These are phyloP conservation scores for Rhinogobius similis DNA, from an alignment of 2,113 vertebrate species.

Conservation along the genomic window DNA sequence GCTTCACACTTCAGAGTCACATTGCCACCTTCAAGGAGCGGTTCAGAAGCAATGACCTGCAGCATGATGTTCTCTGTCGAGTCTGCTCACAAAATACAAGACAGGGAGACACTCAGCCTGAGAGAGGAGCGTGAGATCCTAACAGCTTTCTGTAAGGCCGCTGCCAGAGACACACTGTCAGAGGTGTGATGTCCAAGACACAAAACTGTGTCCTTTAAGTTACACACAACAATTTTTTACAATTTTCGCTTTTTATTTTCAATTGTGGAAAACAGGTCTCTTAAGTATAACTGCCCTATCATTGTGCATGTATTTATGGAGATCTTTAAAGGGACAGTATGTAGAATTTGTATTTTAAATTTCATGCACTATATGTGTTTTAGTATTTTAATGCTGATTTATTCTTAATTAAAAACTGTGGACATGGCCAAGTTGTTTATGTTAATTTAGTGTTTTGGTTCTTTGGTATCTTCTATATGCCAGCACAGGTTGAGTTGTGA, in stretches of 20 bases:
- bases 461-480: too few relatives aligned
- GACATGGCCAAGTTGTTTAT: too few relatives aligned
- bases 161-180: slow-evolving; percentile 12
- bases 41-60: slow-evolving; percentile 76
- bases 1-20: slow-evolving; percentile 90
- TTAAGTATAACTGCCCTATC: too few relatives aligned
- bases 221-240: slow-evolving; percentile 4
- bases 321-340: too few relatives aligned
- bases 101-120: slow-evolving; percentile 14
- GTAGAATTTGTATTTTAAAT: too few relatives aligned
- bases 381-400: too few relatives aligned
- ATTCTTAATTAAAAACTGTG: too few relatives aligned
- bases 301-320: too few relatives aligned
- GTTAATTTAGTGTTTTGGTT: too few relatives aligned
- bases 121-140: slow-evolving; percentile 9
- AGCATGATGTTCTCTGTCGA: slow-evolving; percentile 90
- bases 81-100: slow-evolving; percentile 76
- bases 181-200: background rate
- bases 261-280: too few relatives aligned
- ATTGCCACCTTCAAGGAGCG: slow-evolving; percentile 88
- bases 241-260: background rate
- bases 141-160: slow-evolving; percentile 5
- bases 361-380: too few relatives aligned
- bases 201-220: slow-evolving; percentile 20
- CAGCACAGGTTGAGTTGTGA: too few relatives aligned